Percentiles rank a stretch among this genome's conserved stretches.
These are phyloP conservation scores for Paradisaea rubra DNA, from an alignment of 2,113 vertebrate genomes.

Conservation along the genomic window DNA sequence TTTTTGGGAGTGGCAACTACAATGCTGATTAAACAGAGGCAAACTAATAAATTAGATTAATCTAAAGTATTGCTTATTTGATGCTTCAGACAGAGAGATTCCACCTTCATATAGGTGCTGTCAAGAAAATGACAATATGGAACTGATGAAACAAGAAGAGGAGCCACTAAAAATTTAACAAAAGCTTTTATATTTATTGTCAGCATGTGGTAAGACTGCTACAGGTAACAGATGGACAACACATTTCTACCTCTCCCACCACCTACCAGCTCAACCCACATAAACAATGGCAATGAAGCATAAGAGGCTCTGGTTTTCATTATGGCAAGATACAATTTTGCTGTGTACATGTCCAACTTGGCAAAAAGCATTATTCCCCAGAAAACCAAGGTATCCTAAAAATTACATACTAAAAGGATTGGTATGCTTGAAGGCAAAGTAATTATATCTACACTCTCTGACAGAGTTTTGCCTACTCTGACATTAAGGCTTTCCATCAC, in stretches of 20 bases:
- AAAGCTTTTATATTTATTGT: background rate
- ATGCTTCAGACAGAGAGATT: background rate
- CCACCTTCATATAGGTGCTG: background rate
- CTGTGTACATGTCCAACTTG: background rate
- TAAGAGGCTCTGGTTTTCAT: background rate
- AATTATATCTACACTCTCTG: background rate
- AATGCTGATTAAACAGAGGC: background rate
- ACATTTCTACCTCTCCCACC: background rate
- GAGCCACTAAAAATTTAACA: background rate
- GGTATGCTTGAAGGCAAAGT: background rate
- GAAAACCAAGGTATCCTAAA: background rate
- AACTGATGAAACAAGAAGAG: background rate
- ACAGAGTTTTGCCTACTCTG: background rate
- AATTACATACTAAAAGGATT: background rate
- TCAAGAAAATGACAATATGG: background rate
- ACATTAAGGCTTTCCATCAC: background rate
- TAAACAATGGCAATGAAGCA: background rate
- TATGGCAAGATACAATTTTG: background rate
- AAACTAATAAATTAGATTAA: background rate
- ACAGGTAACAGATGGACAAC: background rate
- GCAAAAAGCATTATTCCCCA: background rate
- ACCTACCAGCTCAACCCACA: background rate
- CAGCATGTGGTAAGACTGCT: background rate
- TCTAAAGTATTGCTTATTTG: background rate
- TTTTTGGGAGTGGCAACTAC: background rate